Evolutionary conservation across 2,888 invertebrate genomes (phyloP).

Genomic region (Polia nebulosa): DNA sequence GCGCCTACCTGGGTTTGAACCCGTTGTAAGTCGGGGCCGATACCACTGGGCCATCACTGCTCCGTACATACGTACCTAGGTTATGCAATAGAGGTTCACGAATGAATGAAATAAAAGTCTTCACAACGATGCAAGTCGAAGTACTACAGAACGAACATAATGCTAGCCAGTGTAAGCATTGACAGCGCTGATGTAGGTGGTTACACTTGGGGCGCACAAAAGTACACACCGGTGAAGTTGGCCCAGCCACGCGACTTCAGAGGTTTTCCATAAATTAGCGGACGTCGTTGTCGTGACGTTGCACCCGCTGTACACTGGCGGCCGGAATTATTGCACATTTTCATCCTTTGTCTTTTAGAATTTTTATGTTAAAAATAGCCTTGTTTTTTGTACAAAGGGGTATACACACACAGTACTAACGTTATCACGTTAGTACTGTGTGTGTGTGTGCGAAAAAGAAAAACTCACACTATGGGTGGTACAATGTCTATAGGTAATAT

Average conservation of each 20-base stretch:
- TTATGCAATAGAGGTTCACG: not conserved
- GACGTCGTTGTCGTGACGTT: conserved; percentile 79
- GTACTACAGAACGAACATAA: conserved; percentile 26
- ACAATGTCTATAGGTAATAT: too few relatives aligned
- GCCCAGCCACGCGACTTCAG: conserved; percentile 68
- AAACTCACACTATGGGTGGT: not conserved
- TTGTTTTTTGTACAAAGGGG: not conserved
- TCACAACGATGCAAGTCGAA: conserved; percentile 28
- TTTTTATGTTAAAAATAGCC: conserved; percentile 12
- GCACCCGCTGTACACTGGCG: conserved; percentile 73
- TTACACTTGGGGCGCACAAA: conserved; percentile 63
- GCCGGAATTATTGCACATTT: conserved; percentile 52
- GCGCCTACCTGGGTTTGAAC: too few relatives aligned
- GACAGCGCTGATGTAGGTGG: conserved; percentile 53
- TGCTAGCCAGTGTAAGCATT: conserved; percentile 54
- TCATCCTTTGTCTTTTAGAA: conserved; percentile 14
- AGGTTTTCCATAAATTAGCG: conserved; percentile 88
- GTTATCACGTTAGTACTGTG: too few relatives aligned
- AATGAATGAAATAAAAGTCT: not conserved
- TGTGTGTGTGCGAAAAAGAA: not conserved
- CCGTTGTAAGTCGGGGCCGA: too few relatives aligned
- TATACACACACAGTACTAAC: too few relatives aligned
- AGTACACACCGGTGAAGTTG: conserved; percentile 63
- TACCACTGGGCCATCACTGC: too few relatives aligned
- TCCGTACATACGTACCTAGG: too few relatives aligned